These are phyloP conservation scores for Lontra canadensis DNA, from an alignment of 2,113 vertebrate species.

Conservation along the genomic window DNA sequence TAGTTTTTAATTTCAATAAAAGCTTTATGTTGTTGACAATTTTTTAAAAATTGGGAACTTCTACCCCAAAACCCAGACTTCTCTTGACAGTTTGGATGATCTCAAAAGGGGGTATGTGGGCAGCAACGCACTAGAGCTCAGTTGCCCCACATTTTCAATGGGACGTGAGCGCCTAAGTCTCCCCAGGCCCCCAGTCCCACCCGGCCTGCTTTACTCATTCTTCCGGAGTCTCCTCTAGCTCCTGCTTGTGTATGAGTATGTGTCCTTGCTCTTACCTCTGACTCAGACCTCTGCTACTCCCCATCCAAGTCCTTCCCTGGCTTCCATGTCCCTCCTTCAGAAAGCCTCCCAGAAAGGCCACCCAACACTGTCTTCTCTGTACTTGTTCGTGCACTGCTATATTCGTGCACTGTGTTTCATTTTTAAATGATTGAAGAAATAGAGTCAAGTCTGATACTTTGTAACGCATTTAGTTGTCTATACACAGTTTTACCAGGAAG, in stretches of 20 bases:
- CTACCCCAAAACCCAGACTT: not conserved
- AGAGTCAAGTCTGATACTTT: not conserved
- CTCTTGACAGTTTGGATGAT: not conserved
- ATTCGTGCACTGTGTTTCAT: not conserved
- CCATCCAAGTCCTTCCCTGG: not conserved
- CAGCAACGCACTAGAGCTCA: not conserved
- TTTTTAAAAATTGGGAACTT: not conserved
- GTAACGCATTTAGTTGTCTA: not conserved
- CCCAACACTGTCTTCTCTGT: not conserved
- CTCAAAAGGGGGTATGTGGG: not conserved
- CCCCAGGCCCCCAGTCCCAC: not conserved
- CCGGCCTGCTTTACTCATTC: not conserved
- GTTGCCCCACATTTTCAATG: not conserved
- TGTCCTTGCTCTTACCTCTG: not conserved
- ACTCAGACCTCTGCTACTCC: not conserved
- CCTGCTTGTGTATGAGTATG: no score
- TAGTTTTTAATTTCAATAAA: not conserved
- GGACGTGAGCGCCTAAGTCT: rapidly evolving
- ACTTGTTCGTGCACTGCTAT: not conserved
- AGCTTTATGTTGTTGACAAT: not conserved
- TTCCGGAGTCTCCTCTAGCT: not conserved
- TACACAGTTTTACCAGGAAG: not conserved
- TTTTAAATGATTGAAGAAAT: not conserved
- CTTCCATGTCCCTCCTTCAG: not conserved
- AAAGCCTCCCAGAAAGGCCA: not conserved